Evolutionary conservation across 2,888 invertebrate genomes (phyloP).

Genomic region (Drosophila demipolita): DNA sequence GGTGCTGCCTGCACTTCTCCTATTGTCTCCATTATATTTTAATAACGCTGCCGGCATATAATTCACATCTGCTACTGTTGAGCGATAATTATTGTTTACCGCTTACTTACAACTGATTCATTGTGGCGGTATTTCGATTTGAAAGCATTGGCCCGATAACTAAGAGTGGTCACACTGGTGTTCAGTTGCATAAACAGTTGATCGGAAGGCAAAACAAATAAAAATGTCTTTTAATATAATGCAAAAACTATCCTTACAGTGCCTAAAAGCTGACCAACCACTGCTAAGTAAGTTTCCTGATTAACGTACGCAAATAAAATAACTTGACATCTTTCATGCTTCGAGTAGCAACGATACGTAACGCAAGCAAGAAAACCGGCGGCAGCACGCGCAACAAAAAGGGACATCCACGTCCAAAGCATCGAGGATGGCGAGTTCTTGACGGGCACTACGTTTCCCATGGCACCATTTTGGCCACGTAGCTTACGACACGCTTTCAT

Average conservation of each 20-base stretch:
- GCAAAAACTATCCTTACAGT: conserved; percentile 80
- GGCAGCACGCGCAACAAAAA: conserved; percentile 90
- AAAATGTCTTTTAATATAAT: conserved; percentile 80
- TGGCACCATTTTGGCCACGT: conserved; percentile 90
- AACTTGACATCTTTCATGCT: neutral
- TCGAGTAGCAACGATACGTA: conserved; percentile 83
- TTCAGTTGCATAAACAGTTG: conserved; percentile 63
- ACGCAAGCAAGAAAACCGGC: conserved; percentile 91
- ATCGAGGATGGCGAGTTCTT: conserved; percentile 91
- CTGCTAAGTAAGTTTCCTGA: conserved; percentile 72
- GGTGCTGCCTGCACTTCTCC: neutral
- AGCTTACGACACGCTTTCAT: conserved; percentile 90
- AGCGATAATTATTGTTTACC: neutral
- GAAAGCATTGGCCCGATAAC: neutral
- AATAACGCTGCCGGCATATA: neutral
- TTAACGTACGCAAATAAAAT: fast-evolving
- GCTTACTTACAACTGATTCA: neutral
- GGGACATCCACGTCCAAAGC: conserved; percentile 90
- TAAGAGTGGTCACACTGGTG: conserved; percentile 24
- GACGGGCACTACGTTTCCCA: conserved; percentile 89
- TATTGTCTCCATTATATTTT: conserved; percentile 16
- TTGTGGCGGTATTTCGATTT: neutral
- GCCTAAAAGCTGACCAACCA: conserved; percentile 79
- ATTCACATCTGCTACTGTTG: conserved; percentile 5
- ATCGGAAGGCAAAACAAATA: conserved; percentile 11